These are phyloP conservation scores for Scelioninae gen. 1 DNA, from an alignment of 2,888 invertebrate genomes.

Conservation along the genomic window DNA sequence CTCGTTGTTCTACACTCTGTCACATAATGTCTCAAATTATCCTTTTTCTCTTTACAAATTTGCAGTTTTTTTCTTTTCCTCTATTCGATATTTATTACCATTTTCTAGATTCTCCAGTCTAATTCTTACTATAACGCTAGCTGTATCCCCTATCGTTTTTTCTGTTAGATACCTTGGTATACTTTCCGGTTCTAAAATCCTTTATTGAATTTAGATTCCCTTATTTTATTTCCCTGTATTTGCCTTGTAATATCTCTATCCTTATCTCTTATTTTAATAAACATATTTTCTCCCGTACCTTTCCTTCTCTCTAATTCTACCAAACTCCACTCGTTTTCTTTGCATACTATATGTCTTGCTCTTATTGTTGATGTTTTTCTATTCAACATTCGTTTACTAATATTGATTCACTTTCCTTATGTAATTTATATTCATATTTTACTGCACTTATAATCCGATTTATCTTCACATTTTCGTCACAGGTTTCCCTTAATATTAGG, in stretches of 20 bases:
- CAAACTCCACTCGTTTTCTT: not conserved
- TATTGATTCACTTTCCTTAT: constrained; percentile 4
- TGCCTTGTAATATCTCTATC: constrained; percentile 4
- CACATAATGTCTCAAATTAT: too few relatives aligned
- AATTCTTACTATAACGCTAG: too few relatives aligned
- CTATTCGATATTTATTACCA: too few relatives aligned
- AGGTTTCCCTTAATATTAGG: constrained; percentile 10
- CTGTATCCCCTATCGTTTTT: too few relatives aligned
- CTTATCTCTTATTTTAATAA: not conserved
- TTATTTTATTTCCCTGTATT: constrained; percentile 4
- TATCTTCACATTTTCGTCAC: constrained; percentile 3
- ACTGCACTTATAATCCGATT: constrained; percentile 6
- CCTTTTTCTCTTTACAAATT: too few relatives aligned
- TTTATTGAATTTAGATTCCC: constrained; percentile 2
- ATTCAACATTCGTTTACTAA: constrained; percentile 6
- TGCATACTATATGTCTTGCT: constrained; percentile 4
- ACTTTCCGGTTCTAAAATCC: not conserved
- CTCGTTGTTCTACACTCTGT: too few relatives aligned
- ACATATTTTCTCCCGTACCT: constrained; percentile 6
- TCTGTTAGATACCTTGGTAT: constrained; percentile 9
- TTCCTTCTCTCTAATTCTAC: too few relatives aligned
- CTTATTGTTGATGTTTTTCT: not conserved
- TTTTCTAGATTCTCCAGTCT: too few relatives aligned
- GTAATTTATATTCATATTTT: not conserved
- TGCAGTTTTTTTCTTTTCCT: too few relatives aligned